Evolutionary conservation across 92 coral and sea anemone species (phyloP), one percentile per base, ranked within the genome.

Genomic region (Zoanthus sociatus): DNA sequence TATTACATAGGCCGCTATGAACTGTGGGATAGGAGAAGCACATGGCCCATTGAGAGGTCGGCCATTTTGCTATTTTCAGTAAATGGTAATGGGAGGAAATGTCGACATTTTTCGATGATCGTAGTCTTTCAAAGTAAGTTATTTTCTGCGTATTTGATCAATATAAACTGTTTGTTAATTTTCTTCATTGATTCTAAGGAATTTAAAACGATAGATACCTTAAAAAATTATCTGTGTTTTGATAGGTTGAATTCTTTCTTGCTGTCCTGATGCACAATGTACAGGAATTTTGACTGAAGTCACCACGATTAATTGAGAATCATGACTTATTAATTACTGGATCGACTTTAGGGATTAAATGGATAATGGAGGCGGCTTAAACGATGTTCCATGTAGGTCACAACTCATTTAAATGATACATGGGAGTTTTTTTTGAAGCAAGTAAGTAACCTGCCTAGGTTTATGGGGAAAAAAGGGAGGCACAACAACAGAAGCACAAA

Each of bases 191-290:
- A 46, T 83, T 83, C 54, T 46, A 77, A 83, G 78, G 67, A 83
- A 69, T 83, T 70, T 50, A 44, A 83, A 83, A 69, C 78, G 78
- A 83, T 71, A 83, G 87, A 83, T 83, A 83, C 87, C 87, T 83
- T 77, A 83, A 16, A 83, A 12, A 83, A 69, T 83, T 69, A 83
- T 83, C 60, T 51, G 88, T 72, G 73, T 84, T 44, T 84, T 84
- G 88, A 72, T 54, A 55, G 71, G 79, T 84, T 17, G 47, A 84
- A 8, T 73, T 50, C 78, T 45, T 51, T 18, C 72, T 84, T 26
- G 79, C 81, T 53, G 20, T 81, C 64, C 64, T 1, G 11, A 73
- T 20, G 69, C 77, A 50, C 14, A 8, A 31, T 18, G 70, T 11
- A 17, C 15, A 47, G 61, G 21, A 84, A 84, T 72, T 84, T 51